These are phyloP conservation scores for Parthenolecanium corni DNA, from an alignment of 2,888 invertebrate species.

Conservation along the genomic window DNA sequence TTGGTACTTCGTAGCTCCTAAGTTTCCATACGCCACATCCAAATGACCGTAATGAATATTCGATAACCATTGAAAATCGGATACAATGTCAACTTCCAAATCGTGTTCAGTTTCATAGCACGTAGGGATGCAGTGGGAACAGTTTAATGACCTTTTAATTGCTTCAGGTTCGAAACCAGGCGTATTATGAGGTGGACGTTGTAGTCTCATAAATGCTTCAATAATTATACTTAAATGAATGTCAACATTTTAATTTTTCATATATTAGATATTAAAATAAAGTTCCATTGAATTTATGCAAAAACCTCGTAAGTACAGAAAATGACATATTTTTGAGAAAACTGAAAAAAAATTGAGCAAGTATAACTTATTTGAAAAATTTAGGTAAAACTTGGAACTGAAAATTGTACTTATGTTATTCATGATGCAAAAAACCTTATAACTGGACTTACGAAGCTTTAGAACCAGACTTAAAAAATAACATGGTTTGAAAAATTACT, in stretches of 20 bases:
- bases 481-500: too few species aligned
- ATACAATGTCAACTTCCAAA: conserved; percentile 30
- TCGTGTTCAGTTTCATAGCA: conserved; percentile 33
- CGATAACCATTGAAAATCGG: conserved; percentile 20
- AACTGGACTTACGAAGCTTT: too few species aligned
- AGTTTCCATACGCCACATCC: conserved; percentile 33
- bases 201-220: conserved; percentile 24
- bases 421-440: too few species aligned
- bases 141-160: conserved; percentile 32
- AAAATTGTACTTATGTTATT: too few species aligned
- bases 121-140: conserved; percentile 33
- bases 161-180: conserved; percentile 31
- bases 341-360: too few species aligned
- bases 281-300: neutral
- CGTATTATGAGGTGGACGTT: conserved; percentile 31
- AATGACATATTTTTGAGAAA: too few species aligned
- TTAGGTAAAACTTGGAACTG: too few species aligned
- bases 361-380: too few species aligned
- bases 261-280: neutral
- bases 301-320: too few species aligned
- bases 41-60: conserved; percentile 30
- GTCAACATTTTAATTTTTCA: neutral
- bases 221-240: neutral
- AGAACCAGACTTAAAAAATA: too few species aligned
- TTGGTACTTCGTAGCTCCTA: conserved; percentile 33